phyloP scores from a whole-genome alignment of 2,888 invertebrate species.

The Tanaodytes sp. region DNA sequence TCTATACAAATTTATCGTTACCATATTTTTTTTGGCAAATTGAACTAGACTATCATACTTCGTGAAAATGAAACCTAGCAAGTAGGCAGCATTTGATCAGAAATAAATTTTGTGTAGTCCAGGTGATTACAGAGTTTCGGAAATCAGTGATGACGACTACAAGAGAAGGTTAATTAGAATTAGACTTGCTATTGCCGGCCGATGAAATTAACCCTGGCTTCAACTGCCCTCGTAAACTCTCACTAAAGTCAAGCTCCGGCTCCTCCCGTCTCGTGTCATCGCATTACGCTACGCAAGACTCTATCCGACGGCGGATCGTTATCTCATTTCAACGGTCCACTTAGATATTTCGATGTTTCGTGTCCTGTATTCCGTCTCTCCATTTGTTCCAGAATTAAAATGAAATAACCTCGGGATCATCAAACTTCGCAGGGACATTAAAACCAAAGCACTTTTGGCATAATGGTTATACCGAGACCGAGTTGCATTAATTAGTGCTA shows the following conservation, averaged over 20 bases:
- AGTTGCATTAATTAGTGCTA: neutral
- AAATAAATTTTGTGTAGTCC: too few species aligned
- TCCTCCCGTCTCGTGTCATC: conserved; percentile 71
- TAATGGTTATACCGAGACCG: neutral
- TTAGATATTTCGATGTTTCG: conserved; percentile 46
- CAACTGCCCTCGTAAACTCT: conserved; percentile 71
- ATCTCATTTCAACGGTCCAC: conserved; percentile 58
- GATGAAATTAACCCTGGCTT: conserved; percentile 72
- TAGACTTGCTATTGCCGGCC: conserved; percentile 69
- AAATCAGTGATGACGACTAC: conserved; percentile 46
- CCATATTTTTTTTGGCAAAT: too few species aligned
- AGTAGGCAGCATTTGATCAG: too few species aligned
- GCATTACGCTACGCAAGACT: conserved; percentile 64
- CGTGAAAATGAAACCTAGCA: too few species aligned
- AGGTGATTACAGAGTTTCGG: too few species aligned
- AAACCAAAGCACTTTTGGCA: conserved; percentile 6
- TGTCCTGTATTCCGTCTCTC: conserved; percentile 40
- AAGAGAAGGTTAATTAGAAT: conserved; percentile 67
- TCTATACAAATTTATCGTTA: too few species aligned
- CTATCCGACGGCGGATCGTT: conserved; percentile 65
- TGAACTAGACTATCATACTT: too few species aligned
- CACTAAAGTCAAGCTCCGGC: conserved; percentile 67
- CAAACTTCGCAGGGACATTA: conserved; percentile 13
- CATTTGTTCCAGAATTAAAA: conserved; percentile 45
- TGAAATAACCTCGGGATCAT: conserved; percentile 20